A percentile compares a stretch with the other conserved stretches of the same genome.
Conservation (phyloP, 2,113 vertebrate species). For the Panthera leo region DNA sequence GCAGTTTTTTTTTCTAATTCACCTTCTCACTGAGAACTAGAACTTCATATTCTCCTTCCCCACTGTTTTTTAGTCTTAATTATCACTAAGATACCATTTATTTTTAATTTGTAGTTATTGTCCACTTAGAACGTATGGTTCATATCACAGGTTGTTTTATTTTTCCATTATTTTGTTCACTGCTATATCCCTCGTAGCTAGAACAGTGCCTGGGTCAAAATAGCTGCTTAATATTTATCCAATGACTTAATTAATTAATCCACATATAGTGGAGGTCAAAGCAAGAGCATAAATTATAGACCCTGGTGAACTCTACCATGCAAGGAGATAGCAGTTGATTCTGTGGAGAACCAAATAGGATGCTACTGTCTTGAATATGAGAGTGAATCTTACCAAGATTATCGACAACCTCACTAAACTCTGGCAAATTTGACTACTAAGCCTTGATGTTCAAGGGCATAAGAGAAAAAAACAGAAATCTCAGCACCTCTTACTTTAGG, state of each 20-base stretch:
- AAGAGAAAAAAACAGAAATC: constrained; percentile 15
- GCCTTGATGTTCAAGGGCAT: background rate
- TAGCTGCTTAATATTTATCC: background rate
- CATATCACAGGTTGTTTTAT: background rate
- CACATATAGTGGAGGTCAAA: background rate
- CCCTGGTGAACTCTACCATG: background rate
- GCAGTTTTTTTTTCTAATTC: background rate
- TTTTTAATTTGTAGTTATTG: background rate
- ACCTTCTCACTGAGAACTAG: background rate
- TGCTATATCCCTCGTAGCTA: background rate
- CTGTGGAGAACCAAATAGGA: background rate
- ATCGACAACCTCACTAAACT: background rate
- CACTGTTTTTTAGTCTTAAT: background rate
- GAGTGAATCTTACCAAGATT: background rate
- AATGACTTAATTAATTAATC: background rate
- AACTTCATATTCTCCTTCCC: background rate
- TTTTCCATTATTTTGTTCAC: background rate
- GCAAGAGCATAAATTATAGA: background rate
- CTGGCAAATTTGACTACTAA: background rate
- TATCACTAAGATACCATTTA: background rate
- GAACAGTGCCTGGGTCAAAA: background rate
- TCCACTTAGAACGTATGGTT: background rate
- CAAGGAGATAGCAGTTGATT: background rate
- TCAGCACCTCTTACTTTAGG: background rate
- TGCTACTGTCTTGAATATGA: background rate